These are phyloP conservation scores for Margarornis squamiger DNA, from an alignment of 2,797 vertebrate species.

Conservation along the genomic window DNA sequence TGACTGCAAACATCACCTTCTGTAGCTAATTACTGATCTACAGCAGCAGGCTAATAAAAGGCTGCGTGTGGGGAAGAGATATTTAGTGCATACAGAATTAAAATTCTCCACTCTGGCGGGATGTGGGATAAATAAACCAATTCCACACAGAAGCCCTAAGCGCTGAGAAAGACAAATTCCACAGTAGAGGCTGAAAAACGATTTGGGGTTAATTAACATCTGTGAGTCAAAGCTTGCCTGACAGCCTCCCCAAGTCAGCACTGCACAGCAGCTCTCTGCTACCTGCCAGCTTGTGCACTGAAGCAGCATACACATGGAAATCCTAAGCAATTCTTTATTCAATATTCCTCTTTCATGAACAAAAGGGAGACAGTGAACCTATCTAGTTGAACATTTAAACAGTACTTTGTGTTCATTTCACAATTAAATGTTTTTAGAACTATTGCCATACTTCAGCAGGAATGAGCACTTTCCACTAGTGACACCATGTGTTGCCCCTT, in stretches of 20 bases:
- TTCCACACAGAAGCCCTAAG: background rate
- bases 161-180: background rate
- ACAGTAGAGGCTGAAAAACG: background rate
- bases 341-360: background rate
- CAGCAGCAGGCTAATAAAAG: constrained; percentile 1
- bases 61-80: background rate
- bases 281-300: background rate
- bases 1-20: background rate
- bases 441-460: background rate
- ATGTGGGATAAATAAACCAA: background rate
- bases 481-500: background rate
- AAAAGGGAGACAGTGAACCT: background rate
- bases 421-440: background rate
- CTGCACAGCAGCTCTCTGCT: background rate
- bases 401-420: background rate
- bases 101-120: background rate
- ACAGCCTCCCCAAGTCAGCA: background rate
- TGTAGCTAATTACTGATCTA: background rate
- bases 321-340: background rate
- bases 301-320: background rate
- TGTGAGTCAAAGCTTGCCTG: background rate
- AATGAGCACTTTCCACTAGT: fast-evolving
- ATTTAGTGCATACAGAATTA: background rate
- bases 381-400: background rate
- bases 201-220: constrained; percentile 9